Evolutionary conservation across 1,140 invertebrate species (phyloP).

Genomic region (Geopemphigus sp.): DNA sequence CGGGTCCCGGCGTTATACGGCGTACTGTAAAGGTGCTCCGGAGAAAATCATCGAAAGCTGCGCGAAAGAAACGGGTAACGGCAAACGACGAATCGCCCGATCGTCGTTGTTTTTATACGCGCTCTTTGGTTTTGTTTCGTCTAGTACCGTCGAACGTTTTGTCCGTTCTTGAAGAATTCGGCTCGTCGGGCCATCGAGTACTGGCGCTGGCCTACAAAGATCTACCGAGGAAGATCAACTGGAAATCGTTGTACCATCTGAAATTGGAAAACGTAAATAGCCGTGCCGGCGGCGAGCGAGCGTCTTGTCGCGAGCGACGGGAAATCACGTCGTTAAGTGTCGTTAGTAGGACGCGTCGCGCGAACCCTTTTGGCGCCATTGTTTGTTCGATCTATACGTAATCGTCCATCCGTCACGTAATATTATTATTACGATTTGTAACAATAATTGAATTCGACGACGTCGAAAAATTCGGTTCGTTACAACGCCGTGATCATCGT

Average conservation of each 20-base stretch:
- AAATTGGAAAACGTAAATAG: slow-evolving; percentile 69
- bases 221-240: slow-evolving; percentile 63
- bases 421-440: too few species aligned
- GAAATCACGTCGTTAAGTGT: too few species aligned
- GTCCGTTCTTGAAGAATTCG: slow-evolving; percentile 71
- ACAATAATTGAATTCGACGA: too few species aligned
- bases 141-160: slow-evolving; percentile 69
- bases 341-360: too few species aligned
- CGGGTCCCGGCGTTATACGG: slow-evolving; percentile 70
- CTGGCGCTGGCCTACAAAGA: slow-evolving; percentile 77
- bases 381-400: too few species aligned
- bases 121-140: not conserved
- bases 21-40: slow-evolving; percentile 87
- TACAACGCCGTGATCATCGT: too few species aligned
- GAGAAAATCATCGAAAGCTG: slow-evolving; percentile 76
- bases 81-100: not conserved
- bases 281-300: too few species aligned
- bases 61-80: slow-evolving; percentile 62
- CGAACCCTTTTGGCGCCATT: too few species aligned
- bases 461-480: too few species aligned
- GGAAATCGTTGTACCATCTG: slow-evolving; percentile 58
- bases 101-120: not conserved
- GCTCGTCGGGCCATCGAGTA: slow-evolving; percentile 81
- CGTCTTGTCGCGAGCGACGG: too few species aligned
- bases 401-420: too few species aligned